These are phyloP conservation scores for Nannospalax galili DNA, from an alignment of 2,113 vertebrate species.

Conservation along the genomic window DNA sequence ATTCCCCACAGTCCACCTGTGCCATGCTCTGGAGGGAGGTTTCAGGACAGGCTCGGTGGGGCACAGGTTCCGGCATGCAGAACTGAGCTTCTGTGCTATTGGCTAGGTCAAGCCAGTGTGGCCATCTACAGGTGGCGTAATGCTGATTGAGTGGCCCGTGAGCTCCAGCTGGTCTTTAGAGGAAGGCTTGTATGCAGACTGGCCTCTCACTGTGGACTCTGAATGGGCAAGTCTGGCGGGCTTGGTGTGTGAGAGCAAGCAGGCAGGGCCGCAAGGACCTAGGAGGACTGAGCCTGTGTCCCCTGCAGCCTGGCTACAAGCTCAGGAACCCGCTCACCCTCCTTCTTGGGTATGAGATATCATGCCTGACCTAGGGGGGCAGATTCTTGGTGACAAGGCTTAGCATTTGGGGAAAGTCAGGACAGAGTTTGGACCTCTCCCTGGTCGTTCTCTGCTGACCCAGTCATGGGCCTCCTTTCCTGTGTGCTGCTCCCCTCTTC, in stretches of 20 bases:
- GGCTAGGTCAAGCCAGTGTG: accelerated
- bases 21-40: no score
- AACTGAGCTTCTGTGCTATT: neutral
- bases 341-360: neutral
- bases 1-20: neutral
- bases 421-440: neutral
- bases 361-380: neutral
- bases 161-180: neutral
- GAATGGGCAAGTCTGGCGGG: no score
- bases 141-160: neutral
- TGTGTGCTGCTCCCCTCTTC: neutral
- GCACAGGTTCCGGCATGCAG: neutral
- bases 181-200: neutral
- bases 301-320: neutral
- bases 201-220: no score
- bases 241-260: neutral
- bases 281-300: neutral
- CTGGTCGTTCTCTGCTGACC: neutral
- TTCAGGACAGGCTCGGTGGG: no score
- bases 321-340: neutral
- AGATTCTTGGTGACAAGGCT: neutral
- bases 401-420: neutral
- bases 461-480: accelerated
- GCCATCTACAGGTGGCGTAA: accelerated
- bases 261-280: neutral